Evolutionary conservation across 2,888 invertebrate genomes (phyloP), one percentile per base, ranked within the genome.

Genomic region (Melikaiella ostensackeni): DNA sequence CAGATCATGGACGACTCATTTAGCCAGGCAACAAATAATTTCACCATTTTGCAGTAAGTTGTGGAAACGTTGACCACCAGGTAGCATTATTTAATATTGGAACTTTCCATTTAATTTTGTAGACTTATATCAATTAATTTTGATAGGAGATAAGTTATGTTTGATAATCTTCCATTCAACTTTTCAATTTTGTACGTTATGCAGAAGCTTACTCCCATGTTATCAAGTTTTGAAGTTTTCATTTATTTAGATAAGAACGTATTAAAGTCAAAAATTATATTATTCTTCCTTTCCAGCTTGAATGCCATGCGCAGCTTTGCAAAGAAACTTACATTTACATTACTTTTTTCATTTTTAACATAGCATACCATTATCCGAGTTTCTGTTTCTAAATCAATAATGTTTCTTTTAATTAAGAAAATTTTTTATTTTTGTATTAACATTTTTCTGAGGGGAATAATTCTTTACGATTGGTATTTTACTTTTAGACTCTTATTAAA

Each of bases 31-130:
- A 46, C 66, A 46, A 66, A 46, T 46, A 46, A 46, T 46, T 66
- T 66, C 66, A 66, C 46, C 66, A 46, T 46, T 66, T 30, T 46
- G 42, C 66, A 66, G 66, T 66, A 66, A 66, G 66, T 66, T 66
- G 24, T 66, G 27, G 27, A 66, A 66, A 46, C 46, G 42, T 46
- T 46, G 66, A 66, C 66, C 46, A 16, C 8, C 19, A 27, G 46
- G 21, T 66, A 42, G 46, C 66, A 30, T 46, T 66, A 66, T 66
- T 66, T 30, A 21, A 30, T 27, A 42, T 55, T 55, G 55, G 9
- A 55, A 55, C 1, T 21, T 21, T 21, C 1, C 1, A 55, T 55
- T 50, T 11, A 9, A 2, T 55, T 21, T 50, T 50, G n/a, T 50
- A 50, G 50, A 50, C 8, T n/a, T n/a, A 8, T 9, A 50, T 2